A percentile compares a stretch with the other conserved stretches of the same genome.
Evolutionary conservation across 2,797 vertebrate species (phyloP).

Genomic region (Salmo trutta): DNA sequence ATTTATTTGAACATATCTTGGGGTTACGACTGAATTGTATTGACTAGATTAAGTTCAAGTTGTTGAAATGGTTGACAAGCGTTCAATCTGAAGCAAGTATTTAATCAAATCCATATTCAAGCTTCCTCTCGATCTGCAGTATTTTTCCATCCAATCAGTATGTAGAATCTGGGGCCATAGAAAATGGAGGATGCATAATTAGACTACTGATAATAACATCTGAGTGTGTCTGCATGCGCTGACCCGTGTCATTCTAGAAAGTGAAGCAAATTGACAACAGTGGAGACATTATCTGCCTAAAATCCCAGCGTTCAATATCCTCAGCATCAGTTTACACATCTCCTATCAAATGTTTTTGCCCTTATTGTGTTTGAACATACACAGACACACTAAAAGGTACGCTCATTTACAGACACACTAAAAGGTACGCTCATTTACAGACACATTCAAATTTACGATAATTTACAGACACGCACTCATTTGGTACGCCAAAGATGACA

Average conservation of each 20-base stretch:
- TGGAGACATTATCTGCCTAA: constrained; percentile 61
- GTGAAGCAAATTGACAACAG: constrained; percentile 43
- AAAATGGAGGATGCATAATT: constrained; percentile 85
- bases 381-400: constrained; percentile 24
- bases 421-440: constrained; percentile 1
- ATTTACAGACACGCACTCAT: constrained; percentile 20
- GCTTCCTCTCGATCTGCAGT: constrained; percentile 60
- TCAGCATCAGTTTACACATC: constrained; percentile 61
- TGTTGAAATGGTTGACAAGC: neutral
- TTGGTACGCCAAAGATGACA: constrained; percentile 1
- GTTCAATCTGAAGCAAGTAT: neutral
- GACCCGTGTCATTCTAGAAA: constrained; percentile 30
- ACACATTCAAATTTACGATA: neutral
- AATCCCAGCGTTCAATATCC: constrained; percentile 57
- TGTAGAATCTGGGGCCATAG: constrained; percentile 76
- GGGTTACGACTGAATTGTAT: neutral
- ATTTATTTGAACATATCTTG: neutral
- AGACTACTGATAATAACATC: constrained; percentile 75
- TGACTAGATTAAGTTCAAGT: neutral
- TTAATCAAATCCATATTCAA: neutral
- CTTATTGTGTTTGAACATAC: constrained; percentile 29
- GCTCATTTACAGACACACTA: constrained; percentile 6
- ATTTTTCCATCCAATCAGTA: constrained; percentile 69
- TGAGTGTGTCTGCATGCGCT: constrained; percentile 61
- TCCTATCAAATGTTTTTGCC: constrained; percentile 63